Percentiles rank a stretch among this genome's conserved stretches.
Conservation (phyloP, 2,113 vertebrate species). For the Nesoenas mayeri region DNA sequence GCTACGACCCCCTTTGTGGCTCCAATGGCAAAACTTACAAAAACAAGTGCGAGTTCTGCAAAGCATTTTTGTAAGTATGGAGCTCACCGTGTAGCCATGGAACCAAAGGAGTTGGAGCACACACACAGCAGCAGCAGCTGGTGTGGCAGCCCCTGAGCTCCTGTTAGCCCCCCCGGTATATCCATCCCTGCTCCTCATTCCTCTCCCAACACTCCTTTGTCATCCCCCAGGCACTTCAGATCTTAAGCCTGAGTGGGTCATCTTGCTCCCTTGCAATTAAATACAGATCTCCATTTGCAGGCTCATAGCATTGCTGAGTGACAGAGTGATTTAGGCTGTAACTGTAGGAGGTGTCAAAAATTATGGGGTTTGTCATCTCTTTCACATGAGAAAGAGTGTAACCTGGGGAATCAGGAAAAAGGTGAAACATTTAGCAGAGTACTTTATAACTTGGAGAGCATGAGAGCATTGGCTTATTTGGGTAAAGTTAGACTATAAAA, state of each 20-base stretch:
- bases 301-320: background rate
- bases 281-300: background rate
- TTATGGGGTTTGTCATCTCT: background rate
- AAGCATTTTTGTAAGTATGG: background rate
- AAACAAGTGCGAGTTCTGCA: conserved; percentile 59
- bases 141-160: background rate
- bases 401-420: background rate
- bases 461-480: background rate
- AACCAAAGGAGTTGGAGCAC: background rate
- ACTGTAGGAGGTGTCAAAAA: background rate
- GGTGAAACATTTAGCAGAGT: background rate
- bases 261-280: conserved; percentile 14
- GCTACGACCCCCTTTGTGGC: conserved; percentile 38
- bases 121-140: rapidly evolving
- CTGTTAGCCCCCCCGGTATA: background rate
- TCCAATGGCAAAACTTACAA: conserved; percentile 64
- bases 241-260: background rate
- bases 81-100: rapidly evolving
- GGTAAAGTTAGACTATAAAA: background rate
- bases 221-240: background rate
- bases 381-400: rapidly evolving
- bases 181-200: rapidly evolving
- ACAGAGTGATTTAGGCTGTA: background rate
- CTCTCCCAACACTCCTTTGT: background rate
- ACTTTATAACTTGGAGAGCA: background rate